These are phyloP conservation scores for Holothuria leucospilota DNA, from an alignment of 53 echinoderm and acorn worm species.

Conservation along the genomic window DNA sequence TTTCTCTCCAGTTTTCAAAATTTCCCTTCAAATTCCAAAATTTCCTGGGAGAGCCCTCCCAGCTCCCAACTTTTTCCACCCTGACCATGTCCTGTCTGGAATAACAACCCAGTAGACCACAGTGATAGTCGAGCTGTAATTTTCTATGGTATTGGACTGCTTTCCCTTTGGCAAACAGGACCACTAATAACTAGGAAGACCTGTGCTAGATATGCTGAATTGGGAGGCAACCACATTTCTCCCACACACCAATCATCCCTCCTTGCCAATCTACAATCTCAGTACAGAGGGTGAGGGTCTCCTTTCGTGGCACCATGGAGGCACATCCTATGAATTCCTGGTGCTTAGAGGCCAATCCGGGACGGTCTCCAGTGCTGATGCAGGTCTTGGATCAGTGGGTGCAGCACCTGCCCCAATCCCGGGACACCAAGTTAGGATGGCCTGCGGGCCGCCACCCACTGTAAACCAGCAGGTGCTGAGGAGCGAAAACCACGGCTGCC, in stretches of 20 bases:
- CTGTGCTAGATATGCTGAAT: neutral
- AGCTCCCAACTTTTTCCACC: no score
- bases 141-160: neutral
- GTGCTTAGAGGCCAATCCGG: neutral
- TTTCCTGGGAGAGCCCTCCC: no score
- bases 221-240: neutral
- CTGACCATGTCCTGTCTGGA: no score
- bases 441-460: neutral
- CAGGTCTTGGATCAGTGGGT: neutral
- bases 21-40: no score
- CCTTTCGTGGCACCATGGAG: neutral
- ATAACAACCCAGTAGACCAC: no score
- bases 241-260: neutral
- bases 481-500: conserved; percentile 14
- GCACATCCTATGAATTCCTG: neutral
- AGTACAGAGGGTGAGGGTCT: neutral
- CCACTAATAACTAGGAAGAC: neutral
- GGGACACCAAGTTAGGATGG: neutral
- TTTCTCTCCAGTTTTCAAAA: no score
- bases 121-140: neutral
- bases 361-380: neutral
- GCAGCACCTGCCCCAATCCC: neutral
- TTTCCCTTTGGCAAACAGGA: neutral
- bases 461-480: neutral
- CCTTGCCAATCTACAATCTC: neutral